These are phyloP conservation scores for Lynx canadensis DNA, from an alignment of 2,113 vertebrate species.

Conservation along the genomic window DNA sequence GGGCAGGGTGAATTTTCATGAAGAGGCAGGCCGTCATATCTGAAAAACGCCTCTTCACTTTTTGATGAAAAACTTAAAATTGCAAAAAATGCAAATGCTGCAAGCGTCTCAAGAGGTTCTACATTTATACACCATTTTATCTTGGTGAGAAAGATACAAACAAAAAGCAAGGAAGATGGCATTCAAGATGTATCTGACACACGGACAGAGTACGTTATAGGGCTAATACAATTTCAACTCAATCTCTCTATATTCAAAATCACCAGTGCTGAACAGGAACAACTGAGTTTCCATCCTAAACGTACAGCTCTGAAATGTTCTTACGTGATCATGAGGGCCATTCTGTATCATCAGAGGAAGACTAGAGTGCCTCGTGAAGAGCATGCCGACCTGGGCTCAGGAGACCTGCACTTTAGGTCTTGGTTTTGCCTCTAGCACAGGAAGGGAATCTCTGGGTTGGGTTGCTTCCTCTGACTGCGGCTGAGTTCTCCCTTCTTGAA, in stretches of 20 bases:
- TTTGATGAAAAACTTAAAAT: not conserved
- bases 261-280: not conserved
- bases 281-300: not conserved
- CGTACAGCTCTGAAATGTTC: not conserved
- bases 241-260: not conserved
- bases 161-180: not conserved
- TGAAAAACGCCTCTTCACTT: not conserved
- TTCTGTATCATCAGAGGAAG: not conserved
- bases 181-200: not conserved
- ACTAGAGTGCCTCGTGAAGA: not conserved
- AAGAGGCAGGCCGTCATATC: not conserved
- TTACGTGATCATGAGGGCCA: not conserved
- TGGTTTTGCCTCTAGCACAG: not conserved
- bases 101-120: not conserved
- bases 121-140: not conserved
- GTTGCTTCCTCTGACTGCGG: not conserved
- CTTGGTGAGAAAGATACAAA: not conserved
- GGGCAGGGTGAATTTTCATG: not conserved
- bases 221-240: not conserved
- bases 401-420: not conserved
- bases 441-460: not conserved
- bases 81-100: not conserved
- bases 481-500: not conserved
- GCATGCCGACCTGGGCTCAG: not conserved
- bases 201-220: not conserved